These are phyloP conservation scores for Pterocles gutturalis DNA, from an alignment of 2,113 vertebrate species.

Conservation along the genomic window DNA sequence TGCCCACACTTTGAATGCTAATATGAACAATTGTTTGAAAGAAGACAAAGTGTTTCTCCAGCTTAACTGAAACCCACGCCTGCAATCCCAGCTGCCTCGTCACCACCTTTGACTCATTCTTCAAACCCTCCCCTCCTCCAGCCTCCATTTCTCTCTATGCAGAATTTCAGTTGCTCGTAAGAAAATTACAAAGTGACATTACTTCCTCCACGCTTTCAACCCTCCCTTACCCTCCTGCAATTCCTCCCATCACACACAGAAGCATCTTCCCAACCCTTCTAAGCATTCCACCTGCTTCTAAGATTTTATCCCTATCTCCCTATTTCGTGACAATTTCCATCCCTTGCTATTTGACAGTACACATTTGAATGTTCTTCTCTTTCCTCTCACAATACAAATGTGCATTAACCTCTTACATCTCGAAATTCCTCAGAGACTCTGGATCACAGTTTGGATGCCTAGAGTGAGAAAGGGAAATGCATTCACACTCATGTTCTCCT, in stretches of 20 bases:
- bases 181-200: slow-evolving; percentile 19
- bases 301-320: not conserved
- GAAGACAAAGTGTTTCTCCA: slow-evolving; percentile 54
- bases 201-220: not conserved
- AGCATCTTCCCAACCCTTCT: not conserved
- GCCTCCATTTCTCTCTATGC: not conserved
- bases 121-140: slow-evolving; percentile 50
- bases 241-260: not conserved
- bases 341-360: not conserved
- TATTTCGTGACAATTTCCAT: not conserved
- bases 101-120: slow-evolving; percentile 66
- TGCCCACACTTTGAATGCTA: slow-evolving; percentile 53
- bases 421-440: not conserved
- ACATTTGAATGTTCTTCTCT: not conserved
- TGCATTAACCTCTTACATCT: not conserved
- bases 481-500: not conserved
- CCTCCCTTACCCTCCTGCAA: not conserved
- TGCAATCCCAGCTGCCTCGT: slow-evolving; percentile 56
- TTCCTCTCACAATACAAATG: not conserved
- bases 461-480: not conserved
- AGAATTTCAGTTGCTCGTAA: not conserved
- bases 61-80: slow-evolving; percentile 64
- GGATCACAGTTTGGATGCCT: not conserved
- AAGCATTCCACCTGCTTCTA: not conserved
- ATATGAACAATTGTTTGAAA: slow-evolving; percentile 48